Base-by-base conservation (phyloP, 2,113 vertebrate species). In the Gasterosteus nipponicus region DNA sequence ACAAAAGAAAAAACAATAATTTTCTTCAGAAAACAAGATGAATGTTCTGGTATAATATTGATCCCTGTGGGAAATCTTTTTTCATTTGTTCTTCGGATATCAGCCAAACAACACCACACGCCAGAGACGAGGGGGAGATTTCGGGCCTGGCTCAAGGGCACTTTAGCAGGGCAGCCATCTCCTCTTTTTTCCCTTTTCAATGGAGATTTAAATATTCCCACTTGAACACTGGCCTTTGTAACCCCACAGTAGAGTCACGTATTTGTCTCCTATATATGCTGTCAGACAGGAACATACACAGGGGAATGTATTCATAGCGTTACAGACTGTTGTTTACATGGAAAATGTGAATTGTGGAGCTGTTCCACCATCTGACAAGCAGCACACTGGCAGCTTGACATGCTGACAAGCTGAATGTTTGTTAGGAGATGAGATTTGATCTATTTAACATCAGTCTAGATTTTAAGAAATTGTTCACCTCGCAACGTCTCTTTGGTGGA, bases 81-180 rank as follows among this genome's bases (percentile, higher is more conserved):
- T 18, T 38, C 26, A 15, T 39, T 57, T 57, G n/a, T 68, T 64
- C 44, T 39, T 57, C 35, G 7, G 59, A 65, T 18, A 70, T 77
- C 19, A 56, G 67, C 73, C 1, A 47, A 54, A 58, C 73, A 64
- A 68, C 77, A 72, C 77, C 54, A 19, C 70, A 26, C 80, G 62
- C 67, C 46, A 42, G 22, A 64, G 74, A 75, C 29, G 7, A 46
- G 41, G 29, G 1, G 35, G 29, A 62, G 18, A 42, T 26, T 47
- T 10, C 31, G 58, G 0, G 14, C 44, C 16, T 60, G 72, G 65
- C 69, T 71, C 57, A 75, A 56, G 56, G 51, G 47, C 60, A 63
- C 77, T 65, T 63, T 22, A 77, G 74, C 56, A 69, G 47, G 8
- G 10, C 3, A 12, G 11, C 53, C 10, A 18, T 29, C 62, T 38